Evolutionary conservation across 2,888 invertebrate species (phyloP).

Genomic region (Euclidia mi): DNA sequence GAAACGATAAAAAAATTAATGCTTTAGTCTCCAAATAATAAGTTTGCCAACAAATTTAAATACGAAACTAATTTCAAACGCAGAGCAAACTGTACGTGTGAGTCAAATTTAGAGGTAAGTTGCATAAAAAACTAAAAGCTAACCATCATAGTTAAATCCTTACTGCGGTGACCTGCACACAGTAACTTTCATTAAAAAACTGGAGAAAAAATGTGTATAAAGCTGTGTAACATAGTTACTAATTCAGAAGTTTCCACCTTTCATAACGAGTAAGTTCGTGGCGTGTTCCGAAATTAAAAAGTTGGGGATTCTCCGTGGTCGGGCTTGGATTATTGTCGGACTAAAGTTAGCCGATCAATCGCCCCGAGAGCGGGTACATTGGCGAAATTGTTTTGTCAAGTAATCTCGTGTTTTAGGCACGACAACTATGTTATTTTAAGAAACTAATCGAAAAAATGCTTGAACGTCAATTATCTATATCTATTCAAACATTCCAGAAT

Average conservation of each 20-base stretch:
- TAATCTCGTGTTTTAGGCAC: constrained; percentile 22
- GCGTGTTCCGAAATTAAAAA: constrained; percentile 45
- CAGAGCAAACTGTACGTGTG: too few species aligned
- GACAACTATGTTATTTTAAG: constrained; percentile 21
- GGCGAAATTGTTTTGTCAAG: constrained; percentile 34
- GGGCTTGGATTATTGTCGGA: constrained; percentile 30
- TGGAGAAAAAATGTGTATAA: constrained; percentile 11
- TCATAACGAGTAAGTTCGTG: constrained; percentile 43
- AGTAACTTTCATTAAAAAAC: constrained; percentile 39
- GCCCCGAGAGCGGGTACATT: constrained; percentile 23
- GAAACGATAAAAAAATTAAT: too few species aligned
- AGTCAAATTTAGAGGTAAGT: constrained; percentile 1
- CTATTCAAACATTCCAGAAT: too few species aligned
- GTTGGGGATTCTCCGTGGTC: constrained; percentile 18
- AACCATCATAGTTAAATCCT: constrained; percentile 29
- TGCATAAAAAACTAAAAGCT: constrained; percentile 16
- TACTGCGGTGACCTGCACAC: constrained; percentile 23
- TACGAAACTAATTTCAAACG: too few species aligned
- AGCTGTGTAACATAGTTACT: constrained; percentile 41
- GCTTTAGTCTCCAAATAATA: too few species aligned
- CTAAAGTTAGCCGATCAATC: constrained; percentile 38
- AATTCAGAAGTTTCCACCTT: constrained; percentile 58
- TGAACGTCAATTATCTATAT: too few species aligned
- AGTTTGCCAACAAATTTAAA: too few species aligned
- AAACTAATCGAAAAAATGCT: constrained; percentile 25